A percentile compares a stretch with the other conserved stretches of the same genome.
Conservation (phyloP, 2,797 vertebrate species). For the Lithobates sylvaticus region DNA sequence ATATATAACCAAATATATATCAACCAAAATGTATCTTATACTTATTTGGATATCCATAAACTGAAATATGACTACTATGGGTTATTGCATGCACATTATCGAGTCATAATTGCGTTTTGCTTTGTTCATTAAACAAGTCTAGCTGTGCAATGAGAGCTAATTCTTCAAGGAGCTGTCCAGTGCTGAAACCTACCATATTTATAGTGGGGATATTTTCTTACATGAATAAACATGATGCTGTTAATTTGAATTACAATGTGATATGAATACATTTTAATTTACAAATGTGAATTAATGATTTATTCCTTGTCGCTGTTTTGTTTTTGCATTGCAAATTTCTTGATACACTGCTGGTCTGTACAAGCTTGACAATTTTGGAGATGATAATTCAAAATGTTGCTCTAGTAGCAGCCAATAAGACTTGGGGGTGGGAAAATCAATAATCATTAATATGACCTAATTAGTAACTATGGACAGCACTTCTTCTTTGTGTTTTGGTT, state of each 20-base stretch:
- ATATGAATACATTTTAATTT: neutral
- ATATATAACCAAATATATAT: neutral
- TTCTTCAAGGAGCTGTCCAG: slow-evolving; percentile 50
- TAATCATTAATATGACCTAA: no score
- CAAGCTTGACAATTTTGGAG: neutral
- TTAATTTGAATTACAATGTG: neutral
- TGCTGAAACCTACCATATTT: slow-evolving; percentile 40
- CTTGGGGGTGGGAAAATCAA: no score
- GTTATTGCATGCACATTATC: no score
- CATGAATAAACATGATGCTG: no score
- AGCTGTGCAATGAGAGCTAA: neutral
- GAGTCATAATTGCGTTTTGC: neutral
- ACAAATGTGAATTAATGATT: neutral
- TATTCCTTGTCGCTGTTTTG: neutral
- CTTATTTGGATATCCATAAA: neutral
- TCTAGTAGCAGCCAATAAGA: no score
- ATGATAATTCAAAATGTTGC: no score
- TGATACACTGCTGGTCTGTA: neutral
- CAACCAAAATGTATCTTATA: no score
- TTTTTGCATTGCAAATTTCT: neutral
- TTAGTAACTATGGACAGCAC: no score
- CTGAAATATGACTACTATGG: neutral
- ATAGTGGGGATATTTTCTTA: no score
- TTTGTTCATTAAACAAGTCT: neutral
- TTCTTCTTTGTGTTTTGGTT: no score